Percentiles rank a stretch among this genome's conserved stretches.
Conservation (phyloP, 2,888 invertebrate species). For the Nebria salina region DNA sequence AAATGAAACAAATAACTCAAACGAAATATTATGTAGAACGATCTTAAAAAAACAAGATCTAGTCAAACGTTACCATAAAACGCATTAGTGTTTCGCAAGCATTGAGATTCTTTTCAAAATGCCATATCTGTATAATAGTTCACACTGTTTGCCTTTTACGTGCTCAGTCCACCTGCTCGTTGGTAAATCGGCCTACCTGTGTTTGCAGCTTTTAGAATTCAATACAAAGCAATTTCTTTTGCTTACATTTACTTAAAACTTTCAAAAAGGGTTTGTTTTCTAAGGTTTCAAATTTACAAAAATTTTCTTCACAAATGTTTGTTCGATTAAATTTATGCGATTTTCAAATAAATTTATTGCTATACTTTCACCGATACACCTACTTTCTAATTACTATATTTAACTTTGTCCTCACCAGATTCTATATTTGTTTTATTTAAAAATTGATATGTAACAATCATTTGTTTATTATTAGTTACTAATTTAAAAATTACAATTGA, state of each 20-base stretch:
- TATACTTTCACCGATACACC: not conserved
- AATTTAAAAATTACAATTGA: too few species aligned
- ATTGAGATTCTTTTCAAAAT: not conserved
- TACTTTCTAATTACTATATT: not conserved
- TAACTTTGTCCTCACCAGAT: not conserved
- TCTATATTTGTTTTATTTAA: too few species aligned
- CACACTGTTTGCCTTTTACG: constrained; percentile 37
- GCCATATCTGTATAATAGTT: constrained; percentile 27
- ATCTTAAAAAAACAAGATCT: not conserved
- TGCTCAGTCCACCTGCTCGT: constrained; percentile 25
- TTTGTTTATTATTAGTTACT: too few species aligned
- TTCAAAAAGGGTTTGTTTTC: not conserved
- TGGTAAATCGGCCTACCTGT: constrained; percentile 36
- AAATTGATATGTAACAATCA: too few species aligned
- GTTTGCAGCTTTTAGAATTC: not conserved
- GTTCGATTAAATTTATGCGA: not conserved
- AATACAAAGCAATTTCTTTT: not conserved
- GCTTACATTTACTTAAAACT: not conserved
- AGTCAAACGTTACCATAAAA: not conserved
- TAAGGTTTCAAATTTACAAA: not conserved
- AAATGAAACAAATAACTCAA: too few species aligned
- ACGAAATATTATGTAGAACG: not conserved
- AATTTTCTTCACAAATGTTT: not conserved
- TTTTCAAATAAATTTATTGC: not conserved
- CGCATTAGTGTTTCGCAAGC: not conserved